Conservation (phyloP, 2,113 vertebrate genomes). For the Pseudonaja textilis region DNA sequence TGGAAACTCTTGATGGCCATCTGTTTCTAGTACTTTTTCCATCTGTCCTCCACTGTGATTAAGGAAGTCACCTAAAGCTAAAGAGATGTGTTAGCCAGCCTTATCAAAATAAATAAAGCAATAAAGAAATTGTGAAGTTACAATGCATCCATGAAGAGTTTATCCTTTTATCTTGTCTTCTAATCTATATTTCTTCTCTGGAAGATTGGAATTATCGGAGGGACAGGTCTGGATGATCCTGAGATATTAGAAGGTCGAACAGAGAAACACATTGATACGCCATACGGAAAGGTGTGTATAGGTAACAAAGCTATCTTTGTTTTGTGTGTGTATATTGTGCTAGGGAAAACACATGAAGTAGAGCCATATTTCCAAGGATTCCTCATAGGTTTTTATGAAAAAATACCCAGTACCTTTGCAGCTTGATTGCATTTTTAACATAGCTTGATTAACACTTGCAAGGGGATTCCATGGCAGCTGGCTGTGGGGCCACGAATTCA, state of each 20-base stretch:
- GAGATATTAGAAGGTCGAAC: slow-evolving; percentile 93
- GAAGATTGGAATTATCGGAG: slow-evolving; percentile 96
- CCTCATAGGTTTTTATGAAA: neutral
- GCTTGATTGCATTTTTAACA: neutral
- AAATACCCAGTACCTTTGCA: neutral
- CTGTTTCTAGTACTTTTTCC: neutral
- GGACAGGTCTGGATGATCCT: slow-evolving; percentile 92
- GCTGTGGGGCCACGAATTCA: neutral
- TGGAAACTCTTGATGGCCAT: neutral
- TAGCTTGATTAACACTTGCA: neutral
- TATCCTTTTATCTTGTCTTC: slow-evolving; percentile 4
- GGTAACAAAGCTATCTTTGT: neutral
- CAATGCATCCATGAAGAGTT: neutral
- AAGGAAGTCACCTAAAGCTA: neutral
- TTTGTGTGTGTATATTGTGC: neutral
- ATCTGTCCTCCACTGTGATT: neutral
- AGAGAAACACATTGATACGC: slow-evolving; percentile 92
- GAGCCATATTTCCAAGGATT: neutral
- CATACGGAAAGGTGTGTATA: slow-evolving; percentile 88
- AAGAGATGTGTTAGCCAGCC: neutral
- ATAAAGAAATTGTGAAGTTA: neutral
- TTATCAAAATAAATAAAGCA: neutral
- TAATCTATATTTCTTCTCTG: slow-evolving; percentile 33
- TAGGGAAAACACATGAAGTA: neutral
- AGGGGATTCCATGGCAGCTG: neutral